A percentile compares a stretch with the other conserved stretches of the same genome.
These are phyloP conservation scores for Solenodon paradoxus DNA, from an alignment of 2,113 vertebrate genomes.

Conservation along the genomic window DNA sequence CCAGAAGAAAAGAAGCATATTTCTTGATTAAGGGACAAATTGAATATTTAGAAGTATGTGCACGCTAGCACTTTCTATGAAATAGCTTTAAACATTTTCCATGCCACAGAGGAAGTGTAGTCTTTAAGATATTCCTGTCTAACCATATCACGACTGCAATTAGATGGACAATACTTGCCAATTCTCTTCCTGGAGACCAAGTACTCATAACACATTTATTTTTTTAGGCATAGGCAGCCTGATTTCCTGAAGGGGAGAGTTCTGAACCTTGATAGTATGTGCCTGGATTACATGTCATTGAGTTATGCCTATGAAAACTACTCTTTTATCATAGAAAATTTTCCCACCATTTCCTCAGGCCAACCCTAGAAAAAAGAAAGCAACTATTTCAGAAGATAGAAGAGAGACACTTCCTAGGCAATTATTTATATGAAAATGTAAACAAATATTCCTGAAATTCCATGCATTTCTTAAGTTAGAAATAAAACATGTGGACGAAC, in stretches of 20 bases:
- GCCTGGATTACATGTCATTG: not conserved
- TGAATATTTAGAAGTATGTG: not conserved
- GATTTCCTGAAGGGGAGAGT: not conserved
- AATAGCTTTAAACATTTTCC: not conserved
- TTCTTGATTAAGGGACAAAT: not conserved
- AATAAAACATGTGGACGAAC: not conserved
- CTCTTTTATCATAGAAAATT: not conserved
- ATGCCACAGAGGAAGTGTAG: too few species aligned
- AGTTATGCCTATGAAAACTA: not conserved
- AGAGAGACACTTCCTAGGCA: not conserved
- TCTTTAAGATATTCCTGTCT: not conserved
- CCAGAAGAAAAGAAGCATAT: not conserved
- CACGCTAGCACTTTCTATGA: not conserved
- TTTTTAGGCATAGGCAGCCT: not conserved
- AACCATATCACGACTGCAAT: not conserved
- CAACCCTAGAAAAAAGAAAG: not conserved
- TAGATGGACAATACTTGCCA: not conserved
- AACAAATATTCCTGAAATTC: not conserved
- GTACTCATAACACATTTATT: not conserved
- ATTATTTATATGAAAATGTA: not conserved
- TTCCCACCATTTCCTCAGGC: not conserved
- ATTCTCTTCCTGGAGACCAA: not conserved
- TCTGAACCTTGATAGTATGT: not conserved
- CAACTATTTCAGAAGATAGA: not conserved
- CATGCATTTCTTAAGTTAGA: not conserved